Conservation (phyloP, 2,888 invertebrate genomes). For the Poecilobothrus nobilitatus region DNA sequence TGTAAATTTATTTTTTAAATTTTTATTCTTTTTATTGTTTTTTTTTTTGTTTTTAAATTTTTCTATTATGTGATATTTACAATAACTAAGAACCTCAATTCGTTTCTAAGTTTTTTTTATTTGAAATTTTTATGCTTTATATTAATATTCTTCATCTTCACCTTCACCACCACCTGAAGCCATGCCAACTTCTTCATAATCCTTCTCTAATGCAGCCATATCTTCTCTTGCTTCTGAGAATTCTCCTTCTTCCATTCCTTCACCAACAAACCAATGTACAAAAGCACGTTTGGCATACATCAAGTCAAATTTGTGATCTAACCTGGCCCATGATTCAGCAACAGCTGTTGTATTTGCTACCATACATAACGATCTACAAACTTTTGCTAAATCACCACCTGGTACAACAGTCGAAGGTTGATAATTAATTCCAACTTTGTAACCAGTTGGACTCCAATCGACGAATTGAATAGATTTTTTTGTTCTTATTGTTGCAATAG, state of each 20-base stretch:
- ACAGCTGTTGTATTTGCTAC: constrained; percentile 47
- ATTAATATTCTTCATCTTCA: constrained; percentile 16
- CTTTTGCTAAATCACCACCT: too few species aligned
- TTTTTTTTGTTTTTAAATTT: too few species aligned
- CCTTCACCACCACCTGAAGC: constrained; percentile 15
- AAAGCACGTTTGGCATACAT: constrained; percentile 88
- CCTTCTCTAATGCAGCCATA: neutral
- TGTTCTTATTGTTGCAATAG: constrained; percentile 7
- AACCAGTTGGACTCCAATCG: neutral
- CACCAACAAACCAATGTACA: constrained; percentile 68
- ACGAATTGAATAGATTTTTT: neutral
- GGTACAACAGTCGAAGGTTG: too few species aligned
- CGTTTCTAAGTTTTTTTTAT: too few species aligned
- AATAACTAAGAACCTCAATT: too few species aligned
- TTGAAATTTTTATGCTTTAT: too few species aligned
- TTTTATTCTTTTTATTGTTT: too few species aligned
- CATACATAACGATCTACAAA: too few species aligned
- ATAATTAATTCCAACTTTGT: too few species aligned
- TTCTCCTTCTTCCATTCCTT: constrained; percentile 5
- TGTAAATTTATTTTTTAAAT: too few species aligned
- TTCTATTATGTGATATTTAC: too few species aligned
- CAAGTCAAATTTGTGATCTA: constrained; percentile 84
- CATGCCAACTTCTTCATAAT: constrained; percentile 2
- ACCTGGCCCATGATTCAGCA: constrained; percentile 75
- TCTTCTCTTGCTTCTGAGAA: neutral